phyloP scores from a whole-genome alignment of 2,888 invertebrate species.

The Liposcelis brunnea region DNA sequence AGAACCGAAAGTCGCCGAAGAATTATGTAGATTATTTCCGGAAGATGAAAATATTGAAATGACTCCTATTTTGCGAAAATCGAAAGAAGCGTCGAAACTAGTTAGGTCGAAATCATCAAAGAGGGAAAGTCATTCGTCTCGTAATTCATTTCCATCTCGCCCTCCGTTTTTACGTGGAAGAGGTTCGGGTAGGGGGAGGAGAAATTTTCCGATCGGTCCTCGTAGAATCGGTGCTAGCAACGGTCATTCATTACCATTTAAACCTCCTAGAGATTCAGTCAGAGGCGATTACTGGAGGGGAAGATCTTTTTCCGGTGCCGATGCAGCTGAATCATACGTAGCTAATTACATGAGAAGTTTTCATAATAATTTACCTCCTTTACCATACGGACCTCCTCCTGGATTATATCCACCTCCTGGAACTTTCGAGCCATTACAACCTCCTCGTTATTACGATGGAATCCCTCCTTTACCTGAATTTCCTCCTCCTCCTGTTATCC shows the following conservation, averaged over 20 bases:
- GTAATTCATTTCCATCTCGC: conserved; percentile 9
- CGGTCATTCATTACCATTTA: conserved; percentile 41
- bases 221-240: conserved; percentile 38
- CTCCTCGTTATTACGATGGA: conserved; percentile 67
- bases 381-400: conserved; percentile 66
- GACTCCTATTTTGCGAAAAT: conserved; percentile 68
- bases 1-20: conserved; percentile 87
- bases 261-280: conserved; percentile 26
- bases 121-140: conserved; percentile 11
- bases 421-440: conserved; percentile 52
- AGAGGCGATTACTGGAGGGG: conserved; percentile 19
- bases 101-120: conserved; percentile 25
- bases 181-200: conserved; percentile 13
- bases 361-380: conserved; percentile 65
- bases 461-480: conserved; percentile 58
- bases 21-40: conserved; percentile 82
- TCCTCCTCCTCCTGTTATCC: conserved; percentile 34
- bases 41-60: conserved; percentile 81
- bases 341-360: conserved; percentile 79
- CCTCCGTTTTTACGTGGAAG: not conserved
- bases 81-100: conserved; percentile 62
- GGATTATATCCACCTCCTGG: conserved; percentile 34
- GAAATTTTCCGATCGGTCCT: conserved; percentile 12
- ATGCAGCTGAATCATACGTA: conserved; percentile 69
- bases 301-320: conserved; percentile 36